phyloP scores from a whole-genome alignment of 2,888 invertebrate genomes.

The Thecophora atra region DNA sequence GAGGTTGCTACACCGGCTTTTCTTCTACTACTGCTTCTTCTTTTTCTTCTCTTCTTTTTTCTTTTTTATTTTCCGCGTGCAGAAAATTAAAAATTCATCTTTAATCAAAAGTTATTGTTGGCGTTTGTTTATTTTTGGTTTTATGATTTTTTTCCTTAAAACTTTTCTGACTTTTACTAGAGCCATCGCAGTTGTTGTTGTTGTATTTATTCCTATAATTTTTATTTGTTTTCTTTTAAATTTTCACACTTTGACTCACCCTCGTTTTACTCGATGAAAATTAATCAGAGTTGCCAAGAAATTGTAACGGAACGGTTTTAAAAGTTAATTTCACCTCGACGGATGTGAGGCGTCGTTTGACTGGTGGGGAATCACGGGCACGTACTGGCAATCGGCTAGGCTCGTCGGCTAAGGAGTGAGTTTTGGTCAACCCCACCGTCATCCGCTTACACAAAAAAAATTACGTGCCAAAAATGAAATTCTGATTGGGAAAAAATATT shows the following conservation, averaged over 20 bases:
- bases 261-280: slow-evolving; percentile 28
- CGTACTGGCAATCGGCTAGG: too few relatives aligned
- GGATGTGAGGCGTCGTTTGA: too few relatives aligned
- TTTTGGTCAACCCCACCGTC: too few relatives aligned
- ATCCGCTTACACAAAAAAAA: too few relatives aligned
- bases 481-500: too few relatives aligned
- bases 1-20: neutral
- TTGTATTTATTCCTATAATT: too few relatives aligned
- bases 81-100: slow-evolving; percentile 38
- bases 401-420: too few relatives aligned
- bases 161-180: neutral
- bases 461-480: too few relatives aligned
- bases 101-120: slow-evolving; percentile 36
- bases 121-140: neutral
- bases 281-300: slow-evolving; percentile 19
- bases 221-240: too few relatives aligned
- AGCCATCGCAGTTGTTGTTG: neutral
- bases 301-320: too few relatives aligned
- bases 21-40: neutral
- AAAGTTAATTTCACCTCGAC: too few relatives aligned
- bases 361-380: too few relatives aligned
- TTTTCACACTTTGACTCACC: neutral
- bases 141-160: neutral
- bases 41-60: neutral
- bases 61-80: slow-evolving; percentile 11